phyloP scores from a whole-genome alignment of 2,797 vertebrate species.

The Masticophis lateralis region DNA sequence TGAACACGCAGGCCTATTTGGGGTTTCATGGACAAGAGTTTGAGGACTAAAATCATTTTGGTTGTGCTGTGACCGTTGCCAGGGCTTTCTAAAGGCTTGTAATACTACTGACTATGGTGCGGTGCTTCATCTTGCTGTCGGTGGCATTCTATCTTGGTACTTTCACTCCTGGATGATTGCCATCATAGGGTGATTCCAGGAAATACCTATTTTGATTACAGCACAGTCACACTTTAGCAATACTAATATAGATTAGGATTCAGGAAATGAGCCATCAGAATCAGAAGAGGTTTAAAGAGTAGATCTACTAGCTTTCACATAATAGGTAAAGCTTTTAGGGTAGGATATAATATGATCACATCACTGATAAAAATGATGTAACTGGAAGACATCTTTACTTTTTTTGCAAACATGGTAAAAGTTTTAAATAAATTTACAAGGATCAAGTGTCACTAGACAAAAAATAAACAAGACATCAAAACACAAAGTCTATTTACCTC shows the following conservation, averaged over 20 bases:
- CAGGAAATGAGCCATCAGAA: not conserved
- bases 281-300: not conserved
- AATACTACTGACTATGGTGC: not conserved
- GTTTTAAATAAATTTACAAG: not conserved
- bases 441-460: accelerated
- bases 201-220: not conserved
- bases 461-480: not conserved
- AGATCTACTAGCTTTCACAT: not conserved
- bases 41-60: not conserved
- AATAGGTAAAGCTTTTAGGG: not conserved
- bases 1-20: not conserved
- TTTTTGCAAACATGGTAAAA: not conserved
- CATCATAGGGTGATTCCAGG: not conserved
- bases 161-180: not conserved
- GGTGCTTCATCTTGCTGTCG: not conserved
- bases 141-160: not conserved
- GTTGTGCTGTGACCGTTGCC: not conserved
- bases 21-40: not conserved
- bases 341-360: too few species aligned
- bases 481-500: slow-evolving; percentile 67
- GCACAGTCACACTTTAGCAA: not conserved
- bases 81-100: not conserved
- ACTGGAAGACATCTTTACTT: not conserved
- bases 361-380: not conserved
- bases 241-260: not conserved